Evolutionary conservation across 2,113 vertebrate species (phyloP).

Genomic region (Elaphurus davidianus): DNA sequence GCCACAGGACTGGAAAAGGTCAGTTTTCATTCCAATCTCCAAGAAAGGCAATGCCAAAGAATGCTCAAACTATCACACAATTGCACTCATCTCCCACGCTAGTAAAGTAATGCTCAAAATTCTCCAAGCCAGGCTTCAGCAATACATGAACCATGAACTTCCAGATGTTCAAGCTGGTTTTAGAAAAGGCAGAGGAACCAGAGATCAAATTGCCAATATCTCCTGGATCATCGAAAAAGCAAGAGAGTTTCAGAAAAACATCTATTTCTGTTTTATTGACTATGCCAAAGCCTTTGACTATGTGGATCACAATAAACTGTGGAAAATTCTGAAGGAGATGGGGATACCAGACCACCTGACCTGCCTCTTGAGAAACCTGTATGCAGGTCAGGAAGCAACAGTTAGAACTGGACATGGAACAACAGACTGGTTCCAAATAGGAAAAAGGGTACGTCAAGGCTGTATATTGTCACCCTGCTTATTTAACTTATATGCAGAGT

Average conservation of each 20-base stretch:
- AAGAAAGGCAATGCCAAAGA: background rate
- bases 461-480: background rate
- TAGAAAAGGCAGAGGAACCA: background rate
- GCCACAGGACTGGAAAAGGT: background rate
- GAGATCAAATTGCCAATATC: background rate
- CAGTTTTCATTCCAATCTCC: background rate
- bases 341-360: background rate
- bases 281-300: background rate
- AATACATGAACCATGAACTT: background rate
- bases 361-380: background rate
- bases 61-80: fast-evolving
- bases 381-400: background rate
- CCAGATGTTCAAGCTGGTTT: background rate
- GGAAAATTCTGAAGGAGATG: background rate
- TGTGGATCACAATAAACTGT: background rate
- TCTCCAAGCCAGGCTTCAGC: background rate
- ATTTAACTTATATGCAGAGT: background rate
- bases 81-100: too few species aligned
- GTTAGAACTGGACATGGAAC: background rate
- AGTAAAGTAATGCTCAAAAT: background rate
- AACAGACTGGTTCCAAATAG: background rate
- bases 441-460: background rate
- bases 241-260: background rate
- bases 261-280: background rate
- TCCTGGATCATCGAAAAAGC: background rate